Percentiles rank a stretch among this genome's conserved stretches.
These are phyloP conservation scores for Ctenomys sociabilis DNA, from an alignment of 2,113 vertebrate genomes.

Conservation along the genomic window DNA sequence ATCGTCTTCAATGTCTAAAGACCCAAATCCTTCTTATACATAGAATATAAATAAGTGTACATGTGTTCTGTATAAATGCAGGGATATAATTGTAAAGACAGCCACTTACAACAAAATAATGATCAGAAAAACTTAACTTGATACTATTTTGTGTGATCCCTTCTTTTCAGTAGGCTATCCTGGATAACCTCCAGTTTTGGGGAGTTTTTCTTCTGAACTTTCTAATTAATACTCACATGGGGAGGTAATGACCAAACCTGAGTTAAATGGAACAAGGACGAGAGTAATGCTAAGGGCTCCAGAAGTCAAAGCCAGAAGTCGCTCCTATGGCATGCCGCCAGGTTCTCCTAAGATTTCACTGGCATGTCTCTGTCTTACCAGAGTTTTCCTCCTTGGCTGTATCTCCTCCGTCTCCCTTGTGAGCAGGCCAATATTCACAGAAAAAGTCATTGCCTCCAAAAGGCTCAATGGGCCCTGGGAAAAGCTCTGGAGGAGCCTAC, in stretches of 20 bases:
- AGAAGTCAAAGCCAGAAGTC: neutral
- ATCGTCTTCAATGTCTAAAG: slow-evolving; percentile 12
- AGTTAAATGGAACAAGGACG: neutral
- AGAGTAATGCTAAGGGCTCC: neutral
- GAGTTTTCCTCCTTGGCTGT: neutral
- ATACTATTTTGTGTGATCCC: neutral
- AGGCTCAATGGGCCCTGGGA: neutral
- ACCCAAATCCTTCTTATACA: neutral
- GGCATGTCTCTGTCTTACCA: neutral
- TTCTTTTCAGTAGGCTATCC: neutral
- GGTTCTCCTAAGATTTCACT: neutral
- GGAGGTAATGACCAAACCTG: neutral
- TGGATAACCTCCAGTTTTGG: neutral
- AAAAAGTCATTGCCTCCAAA: neutral
- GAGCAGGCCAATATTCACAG: neutral
- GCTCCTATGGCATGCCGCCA: neutral
- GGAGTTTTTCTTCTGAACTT: neutral
- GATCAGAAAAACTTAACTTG: neutral
- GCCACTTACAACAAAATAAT: slow-evolving; percentile 39
- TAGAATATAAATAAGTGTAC: neutral
- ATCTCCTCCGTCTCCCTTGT: neutral
- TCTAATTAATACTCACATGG: neutral
- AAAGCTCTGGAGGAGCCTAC: neutral
- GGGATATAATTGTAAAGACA: neutral
- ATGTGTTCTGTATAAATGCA: neutral